Percentiles rank a stretch among this genome's conserved stretches.
These are phyloP conservation scores for Aleiodes alternator DNA, from an alignment of 2,888 invertebrate species.

Conservation along the genomic window DNA sequence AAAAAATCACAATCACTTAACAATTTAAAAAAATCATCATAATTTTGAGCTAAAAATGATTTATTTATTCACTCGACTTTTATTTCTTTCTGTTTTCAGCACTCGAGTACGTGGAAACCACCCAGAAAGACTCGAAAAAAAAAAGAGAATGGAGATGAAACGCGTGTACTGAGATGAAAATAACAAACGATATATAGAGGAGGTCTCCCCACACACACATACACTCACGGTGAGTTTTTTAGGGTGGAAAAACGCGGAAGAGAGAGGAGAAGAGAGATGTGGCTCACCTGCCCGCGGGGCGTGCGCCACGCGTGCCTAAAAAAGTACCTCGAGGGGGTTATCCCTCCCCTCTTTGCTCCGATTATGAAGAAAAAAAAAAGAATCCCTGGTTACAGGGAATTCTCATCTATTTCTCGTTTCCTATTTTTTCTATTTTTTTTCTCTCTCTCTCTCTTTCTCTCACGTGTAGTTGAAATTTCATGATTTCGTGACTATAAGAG, in stretches of 20 bases:
- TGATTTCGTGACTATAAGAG: neutral
- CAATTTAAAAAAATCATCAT: too few species aligned
- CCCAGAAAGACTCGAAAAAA: neutral
- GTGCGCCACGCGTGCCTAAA: slow-evolving; percentile 56
- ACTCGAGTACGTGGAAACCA: too few species aligned
- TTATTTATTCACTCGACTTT: too few species aligned
- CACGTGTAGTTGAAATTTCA: slow-evolving; percentile 14
- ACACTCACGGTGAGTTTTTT: slow-evolving; percentile 23
- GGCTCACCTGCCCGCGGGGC: slow-evolving; percentile 58
- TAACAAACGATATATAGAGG: slow-evolving; percentile 22
- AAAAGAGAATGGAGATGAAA: slow-evolving; percentile 40
- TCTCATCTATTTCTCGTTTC: slow-evolving; percentile 39
- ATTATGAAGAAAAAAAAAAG: slow-evolving; percentile 39
- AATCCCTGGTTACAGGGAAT: slow-evolving; percentile 38
- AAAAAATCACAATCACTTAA: too few species aligned
- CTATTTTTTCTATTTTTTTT: slow-evolving; percentile 8
- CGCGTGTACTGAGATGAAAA: slow-evolving; percentile 40
- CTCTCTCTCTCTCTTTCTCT: neutral
- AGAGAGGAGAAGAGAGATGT: slow-evolving; percentile 1
- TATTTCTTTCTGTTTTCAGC: too few species aligned
- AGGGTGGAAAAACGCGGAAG: slow-evolving; percentile 23
- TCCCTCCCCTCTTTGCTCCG: slow-evolving; percentile 40
- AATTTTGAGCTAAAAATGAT: too few species aligned
- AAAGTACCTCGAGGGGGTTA: slow-evolving; percentile 49
- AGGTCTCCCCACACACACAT: slow-evolving; percentile 1